A percentile compares a stretch with the other conserved stretches of the same genome.
phyloP scores from a whole-genome alignment of 2,888 invertebrate genomes.

The Lithophane semibrunnea region DNA sequence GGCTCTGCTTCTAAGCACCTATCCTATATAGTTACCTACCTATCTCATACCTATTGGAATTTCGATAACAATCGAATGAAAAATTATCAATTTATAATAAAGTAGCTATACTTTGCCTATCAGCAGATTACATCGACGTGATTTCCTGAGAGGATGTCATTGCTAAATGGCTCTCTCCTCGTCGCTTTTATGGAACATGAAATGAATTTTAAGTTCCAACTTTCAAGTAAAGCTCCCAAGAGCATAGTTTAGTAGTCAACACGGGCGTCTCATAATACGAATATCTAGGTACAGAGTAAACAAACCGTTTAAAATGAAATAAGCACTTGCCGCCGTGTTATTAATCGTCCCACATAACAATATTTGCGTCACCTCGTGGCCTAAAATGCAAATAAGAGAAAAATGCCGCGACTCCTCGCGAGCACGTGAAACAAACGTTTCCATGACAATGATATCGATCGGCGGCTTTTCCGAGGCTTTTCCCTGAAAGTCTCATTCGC shows the following conservation, averaged over 20 bases:
- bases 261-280: slow-evolving; percentile 21
- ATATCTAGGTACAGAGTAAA: slow-evolving; percentile 6
- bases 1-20: neutral
- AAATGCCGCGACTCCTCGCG: slow-evolving; percentile 80
- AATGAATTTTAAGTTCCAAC: slow-evolving; percentile 63
- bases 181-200: slow-evolving; percentile 43
- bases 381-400: slow-evolving; percentile 88
- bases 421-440: slow-evolving; percentile 88
- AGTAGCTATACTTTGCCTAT: slow-evolving; percentile 12
- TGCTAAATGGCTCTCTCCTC: slow-evolving; percentile 50
- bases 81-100: neutral
- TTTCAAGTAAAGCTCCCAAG: slow-evolving; percentile 63
- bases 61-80: slow-evolving; percentile 7
- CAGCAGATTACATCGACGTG: slow-evolving; percentile 42
- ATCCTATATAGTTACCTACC: neutral
- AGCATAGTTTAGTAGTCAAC: slow-evolving; percentile 26
- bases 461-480: slow-evolving; percentile 89
- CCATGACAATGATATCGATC: slow-evolving; percentile 89
- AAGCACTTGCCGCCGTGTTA: slow-evolving; percentile 46
- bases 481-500: slow-evolving; percentile 87
- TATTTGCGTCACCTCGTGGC: slow-evolving; percentile 82
- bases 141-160: slow-evolving; percentile 62
- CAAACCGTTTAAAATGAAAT: slow-evolving; percentile 41
- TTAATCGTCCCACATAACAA: slow-evolving; percentile 72
- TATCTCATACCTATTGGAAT: neutral